These are phyloP conservation scores for Abrostola tripartita DNA, from an alignment of 2,888 invertebrate genomes.

Conservation along the genomic window DNA sequence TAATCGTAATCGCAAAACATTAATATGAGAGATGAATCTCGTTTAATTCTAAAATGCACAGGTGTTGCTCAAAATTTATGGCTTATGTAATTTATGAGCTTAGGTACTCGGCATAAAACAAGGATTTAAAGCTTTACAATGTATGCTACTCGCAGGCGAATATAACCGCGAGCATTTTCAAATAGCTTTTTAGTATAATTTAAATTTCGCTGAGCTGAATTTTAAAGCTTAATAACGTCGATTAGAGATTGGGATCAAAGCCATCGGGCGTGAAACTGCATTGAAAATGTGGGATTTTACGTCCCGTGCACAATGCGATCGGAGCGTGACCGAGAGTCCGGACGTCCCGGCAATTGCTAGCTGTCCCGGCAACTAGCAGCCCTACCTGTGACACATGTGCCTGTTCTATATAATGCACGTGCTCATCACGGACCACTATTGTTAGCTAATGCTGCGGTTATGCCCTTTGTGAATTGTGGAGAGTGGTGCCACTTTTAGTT, in stretches of 20 bases:
- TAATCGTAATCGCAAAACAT: conserved; percentile 3
- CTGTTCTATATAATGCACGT: conserved; percentile 24
- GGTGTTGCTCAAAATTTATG: conserved; percentile 3
- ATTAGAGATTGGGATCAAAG: conserved; percentile 46
- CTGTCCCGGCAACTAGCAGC: conserved; percentile 29
- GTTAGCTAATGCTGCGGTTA: conserved; percentile 17
- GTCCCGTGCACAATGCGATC: conserved; percentile 36
- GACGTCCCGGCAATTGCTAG: conserved; percentile 33
- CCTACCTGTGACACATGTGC: conserved; percentile 34
- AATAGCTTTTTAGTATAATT: conserved; percentile 10
- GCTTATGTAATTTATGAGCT: background rate
- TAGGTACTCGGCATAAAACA: background rate
- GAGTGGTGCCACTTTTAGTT: background rate
- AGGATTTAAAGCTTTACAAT: background rate
- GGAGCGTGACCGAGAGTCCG: conserved; percentile 36
- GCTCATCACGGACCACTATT: conserved; percentile 25
- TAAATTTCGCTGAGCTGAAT: conserved; percentile 36
- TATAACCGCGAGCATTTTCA: background rate
- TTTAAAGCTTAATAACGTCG: conserved; percentile 49
- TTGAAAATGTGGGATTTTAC: conserved; percentile 45
- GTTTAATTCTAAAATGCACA: background rate
- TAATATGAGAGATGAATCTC: conserved; percentile 1
- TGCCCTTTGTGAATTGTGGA: conserved; percentile 24
- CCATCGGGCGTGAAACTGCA: conserved; percentile 50
- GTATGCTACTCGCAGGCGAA: background rate